These are phyloP conservation scores for Dallia pectoralis DNA, from an alignment of 2,797 vertebrate genomes.

Conservation along the genomic window DNA sequence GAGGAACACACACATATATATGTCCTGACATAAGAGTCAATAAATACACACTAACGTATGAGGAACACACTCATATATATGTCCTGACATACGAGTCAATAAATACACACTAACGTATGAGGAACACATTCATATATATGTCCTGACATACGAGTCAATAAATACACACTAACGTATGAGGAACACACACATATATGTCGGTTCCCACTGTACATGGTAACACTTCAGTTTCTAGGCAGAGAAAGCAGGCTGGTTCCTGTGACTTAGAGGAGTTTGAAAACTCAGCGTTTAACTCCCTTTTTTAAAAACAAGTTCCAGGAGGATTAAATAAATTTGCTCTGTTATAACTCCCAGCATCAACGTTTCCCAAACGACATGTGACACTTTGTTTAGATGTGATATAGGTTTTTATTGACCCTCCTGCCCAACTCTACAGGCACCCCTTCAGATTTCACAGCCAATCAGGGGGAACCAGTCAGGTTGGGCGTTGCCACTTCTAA, in stretches of 20 bases:
- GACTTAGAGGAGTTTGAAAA: constrained; percentile 64
- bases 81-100: no score
- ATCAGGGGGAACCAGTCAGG: constrained; percentile 21
- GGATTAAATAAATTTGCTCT: constrained; percentile 68
- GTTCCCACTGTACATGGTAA: constrained; percentile 49
- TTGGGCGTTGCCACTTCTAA: background rate
- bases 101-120: no score
- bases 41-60: no score
- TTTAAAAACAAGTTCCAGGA: constrained; percentile 70
- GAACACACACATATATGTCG: no score
- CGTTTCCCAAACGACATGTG: constrained; percentile 67
- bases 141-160: no score
- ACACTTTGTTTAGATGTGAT: constrained; percentile 64
- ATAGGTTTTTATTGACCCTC: constrained; percentile 67
- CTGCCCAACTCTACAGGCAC: constrained; percentile 65
- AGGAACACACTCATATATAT: no score
- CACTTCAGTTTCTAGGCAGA: constrained; percentile 50
- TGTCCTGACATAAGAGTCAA: no score
- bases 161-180: no score
- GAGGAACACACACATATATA: no score
- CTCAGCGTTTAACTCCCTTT: constrained; percentile 52
- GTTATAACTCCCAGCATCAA: constrained; percentile 79
- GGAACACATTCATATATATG: no score
- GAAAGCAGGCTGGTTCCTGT: constrained; percentile 89
- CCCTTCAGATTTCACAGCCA: constrained; percentile 68